These are phyloP conservation scores for Dryomyza anilis DNA, from an alignment of 2,888 invertebrate species.

Conservation along the genomic window DNA sequence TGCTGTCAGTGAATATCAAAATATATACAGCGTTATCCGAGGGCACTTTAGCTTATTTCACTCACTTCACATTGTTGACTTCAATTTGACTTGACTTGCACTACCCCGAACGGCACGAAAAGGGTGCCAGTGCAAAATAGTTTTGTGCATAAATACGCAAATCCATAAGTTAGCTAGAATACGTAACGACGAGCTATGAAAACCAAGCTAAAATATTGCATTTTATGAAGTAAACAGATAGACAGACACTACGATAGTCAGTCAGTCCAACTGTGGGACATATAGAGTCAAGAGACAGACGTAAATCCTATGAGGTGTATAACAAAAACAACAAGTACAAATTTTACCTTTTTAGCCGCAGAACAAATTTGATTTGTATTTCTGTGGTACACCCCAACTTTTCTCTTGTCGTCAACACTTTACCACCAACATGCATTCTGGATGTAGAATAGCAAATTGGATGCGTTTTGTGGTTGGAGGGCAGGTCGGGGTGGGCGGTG, in stretches of 20 bases:
- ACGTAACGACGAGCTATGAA: background rate
- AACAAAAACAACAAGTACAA: conserved; percentile 1
- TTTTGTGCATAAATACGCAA: conserved; percentile 22
- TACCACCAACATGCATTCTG: background rate
- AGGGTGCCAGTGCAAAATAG: conserved; percentile 16
- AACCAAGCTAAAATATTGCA: background rate
- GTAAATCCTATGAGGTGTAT: background rate
- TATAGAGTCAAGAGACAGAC: background rate
- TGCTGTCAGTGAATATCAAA: conserved; percentile 11
- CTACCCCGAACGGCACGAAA: too few species aligned
- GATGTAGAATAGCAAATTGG: background rate
- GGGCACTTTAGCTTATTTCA: too few species aligned
- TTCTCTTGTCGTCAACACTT: conserved; percentile 30
- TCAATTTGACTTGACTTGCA: too few species aligned
- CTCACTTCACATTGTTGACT: too few species aligned
- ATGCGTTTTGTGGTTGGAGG: background rate
- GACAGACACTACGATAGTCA: background rate
- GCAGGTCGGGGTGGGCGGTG: background rate
- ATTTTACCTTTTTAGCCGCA: conserved; percentile 36
- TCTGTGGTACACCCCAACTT: conserved; percentile 57
- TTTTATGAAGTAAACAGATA: background rate
- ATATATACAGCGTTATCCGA: background rate
- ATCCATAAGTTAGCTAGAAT: conserved; percentile 16
- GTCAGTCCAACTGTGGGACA: background rate
- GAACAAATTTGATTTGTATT: conserved; percentile 59